These are phyloP conservation scores for Galaxias olidus DNA, from an alignment of 2,797 vertebrate genomes.

Conservation along the genomic window DNA sequence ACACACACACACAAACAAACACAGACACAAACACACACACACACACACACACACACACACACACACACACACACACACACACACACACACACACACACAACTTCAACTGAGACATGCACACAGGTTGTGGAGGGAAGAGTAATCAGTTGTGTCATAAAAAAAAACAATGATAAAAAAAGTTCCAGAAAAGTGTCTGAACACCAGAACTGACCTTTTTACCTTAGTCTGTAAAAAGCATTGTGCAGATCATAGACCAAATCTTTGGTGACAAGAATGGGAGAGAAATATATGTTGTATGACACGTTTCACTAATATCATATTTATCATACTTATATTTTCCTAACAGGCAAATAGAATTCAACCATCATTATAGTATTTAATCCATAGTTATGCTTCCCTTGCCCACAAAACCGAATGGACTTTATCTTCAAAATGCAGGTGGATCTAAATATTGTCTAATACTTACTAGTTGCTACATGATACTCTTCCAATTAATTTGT, in stretches of 20 bases:
- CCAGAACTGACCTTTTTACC: not conserved
- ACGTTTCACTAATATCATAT: too few species aligned
- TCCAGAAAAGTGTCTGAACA: too few species aligned
- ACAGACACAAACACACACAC: not conserved
- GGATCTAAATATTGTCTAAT: not conserved
- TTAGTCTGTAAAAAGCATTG: not conserved
- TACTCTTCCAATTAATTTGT: not conserved
- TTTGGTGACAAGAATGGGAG: not conserved
- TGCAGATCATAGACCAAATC: not conserved
- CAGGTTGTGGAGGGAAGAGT: too few species aligned
- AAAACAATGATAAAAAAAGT: too few species aligned
- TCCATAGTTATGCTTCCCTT: too few species aligned
- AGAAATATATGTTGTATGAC: not conserved
- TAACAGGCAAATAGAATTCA: too few species aligned
- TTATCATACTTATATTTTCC: too few species aligned
- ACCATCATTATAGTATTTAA: too few species aligned
- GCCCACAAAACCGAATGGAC: not conserved
- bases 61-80: not conserved
- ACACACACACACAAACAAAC: not conserved
- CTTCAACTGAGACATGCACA: not conserved
- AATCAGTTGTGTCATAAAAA: too few species aligned
- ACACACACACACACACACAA: not conserved
- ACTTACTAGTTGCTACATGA: not conserved
- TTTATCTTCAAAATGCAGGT: slow-evolving; percentile 1
- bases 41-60: not conserved